Evolutionary conservation across 2,113 vertebrate species (phyloP).

Genomic region (Thalassoma bifasciatum): DNA sequence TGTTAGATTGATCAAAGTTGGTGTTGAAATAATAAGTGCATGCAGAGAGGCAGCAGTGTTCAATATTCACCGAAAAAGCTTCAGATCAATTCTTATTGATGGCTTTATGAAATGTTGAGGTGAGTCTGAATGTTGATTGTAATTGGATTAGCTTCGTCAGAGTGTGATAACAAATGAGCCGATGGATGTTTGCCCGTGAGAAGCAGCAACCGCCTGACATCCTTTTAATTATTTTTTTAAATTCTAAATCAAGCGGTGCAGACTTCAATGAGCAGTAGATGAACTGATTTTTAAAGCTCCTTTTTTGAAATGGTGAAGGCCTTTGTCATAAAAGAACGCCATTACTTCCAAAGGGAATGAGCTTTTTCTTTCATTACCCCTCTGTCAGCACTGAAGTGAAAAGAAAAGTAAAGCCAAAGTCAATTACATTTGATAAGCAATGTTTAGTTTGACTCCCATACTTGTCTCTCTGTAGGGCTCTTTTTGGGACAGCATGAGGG

Average conservation of each 20-base stretch:
- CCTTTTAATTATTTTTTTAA: background rate
- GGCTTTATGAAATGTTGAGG: slow-evolving; percentile 25
- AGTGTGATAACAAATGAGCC: slow-evolving; percentile 15
- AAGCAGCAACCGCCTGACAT: slow-evolving; percentile 4
- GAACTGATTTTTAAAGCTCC: slow-evolving; percentile 31
- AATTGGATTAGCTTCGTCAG: slow-evolving; percentile 21
- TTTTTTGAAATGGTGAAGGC: slow-evolving; percentile 18
- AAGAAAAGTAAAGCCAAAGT: slow-evolving; percentile 96
- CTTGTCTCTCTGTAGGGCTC: slow-evolving; percentile 99
- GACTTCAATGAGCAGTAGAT: slow-evolving; percentile 5
- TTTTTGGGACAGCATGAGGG: slow-evolving; percentile 99
- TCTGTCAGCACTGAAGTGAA: slow-evolving; percentile 81
- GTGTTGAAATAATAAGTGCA: slow-evolving; percentile 2
- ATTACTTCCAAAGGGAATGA: slow-evolving; percentile 59
- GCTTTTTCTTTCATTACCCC: slow-evolving; percentile 45
- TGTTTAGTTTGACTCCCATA: slow-evolving; percentile 99
- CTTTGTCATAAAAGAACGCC: slow-evolving; percentile 47
- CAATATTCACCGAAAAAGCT: slow-evolving; percentile 14
- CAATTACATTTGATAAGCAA: slow-evolving; percentile 99
- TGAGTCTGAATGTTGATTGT: slow-evolving; percentile 33
- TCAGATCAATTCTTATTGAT: slow-evolving; percentile 37
- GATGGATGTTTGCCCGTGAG: slow-evolving; percentile 5
- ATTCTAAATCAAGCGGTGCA: background rate
- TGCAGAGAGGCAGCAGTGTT: slow-evolving; percentile 37
- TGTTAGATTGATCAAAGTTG: slow-evolving; percentile 52